A percentile compares a stretch with the other conserved stretches of the same genome.
Conservation (phyloP, 2,113 vertebrate genomes). For the Proterorhinus semilunaris region DNA sequence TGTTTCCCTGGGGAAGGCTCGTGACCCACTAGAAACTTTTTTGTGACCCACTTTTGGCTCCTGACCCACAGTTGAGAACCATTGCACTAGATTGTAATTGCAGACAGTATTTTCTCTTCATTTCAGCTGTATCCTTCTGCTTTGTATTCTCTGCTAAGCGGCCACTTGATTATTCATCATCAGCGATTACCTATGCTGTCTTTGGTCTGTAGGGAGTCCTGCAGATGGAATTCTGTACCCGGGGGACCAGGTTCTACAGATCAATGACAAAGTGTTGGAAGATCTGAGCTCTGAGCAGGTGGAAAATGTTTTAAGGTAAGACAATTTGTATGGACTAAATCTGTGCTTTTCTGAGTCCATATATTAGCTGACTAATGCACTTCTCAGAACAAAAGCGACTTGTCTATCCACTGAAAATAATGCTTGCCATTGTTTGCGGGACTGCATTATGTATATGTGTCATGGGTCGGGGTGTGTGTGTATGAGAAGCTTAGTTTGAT, state of each 20-base stretch:
- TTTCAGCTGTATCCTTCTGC: neutral
- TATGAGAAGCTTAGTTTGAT: conserved; percentile 24
- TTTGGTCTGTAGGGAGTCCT: conserved; percentile 80
- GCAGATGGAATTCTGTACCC: conserved; percentile 90
- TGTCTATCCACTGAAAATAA: conserved; percentile 24
- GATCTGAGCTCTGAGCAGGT: conserved; percentile 80
- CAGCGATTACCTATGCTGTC: conserved; percentile 5
- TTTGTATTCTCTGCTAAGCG: neutral
- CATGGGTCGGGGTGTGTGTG: conserved; percentile 1
- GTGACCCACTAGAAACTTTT: no score
- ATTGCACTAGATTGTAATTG: no score
- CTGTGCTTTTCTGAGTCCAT: neutral
- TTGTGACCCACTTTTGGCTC: no score
- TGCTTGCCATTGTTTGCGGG: conserved; percentile 11
- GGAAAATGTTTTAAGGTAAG: conserved; percentile 85
- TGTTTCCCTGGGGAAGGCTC: no score
- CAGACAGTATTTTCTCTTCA: no score
- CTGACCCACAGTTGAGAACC: no score
- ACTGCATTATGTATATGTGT: conserved; percentile 7
- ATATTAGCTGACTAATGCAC: neutral
- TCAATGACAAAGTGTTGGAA: conserved; percentile 81
- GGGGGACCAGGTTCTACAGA: conserved; percentile 87
- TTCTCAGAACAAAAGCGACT: neutral
- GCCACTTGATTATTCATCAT: neutral
- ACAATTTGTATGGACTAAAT: neutral